Percentiles rank a stretch among this genome's conserved stretches.
Conservation (phyloP, 2,113 vertebrate genomes). For the Lepus americanus region DNA sequence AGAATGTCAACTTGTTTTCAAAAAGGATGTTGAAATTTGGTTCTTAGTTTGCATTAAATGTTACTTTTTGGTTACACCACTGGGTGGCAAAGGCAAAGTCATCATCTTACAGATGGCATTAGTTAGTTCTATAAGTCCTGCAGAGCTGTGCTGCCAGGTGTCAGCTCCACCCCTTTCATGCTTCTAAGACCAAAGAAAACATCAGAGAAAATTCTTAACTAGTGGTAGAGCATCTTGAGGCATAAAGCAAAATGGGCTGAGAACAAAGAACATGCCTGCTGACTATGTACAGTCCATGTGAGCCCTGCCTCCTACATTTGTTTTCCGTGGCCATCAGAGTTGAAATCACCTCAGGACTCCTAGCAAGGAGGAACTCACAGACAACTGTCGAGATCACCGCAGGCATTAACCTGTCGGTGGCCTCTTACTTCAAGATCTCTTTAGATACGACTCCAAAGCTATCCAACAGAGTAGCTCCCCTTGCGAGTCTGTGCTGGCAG, state of each 20-base stretch:
- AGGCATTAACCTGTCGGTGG: not conserved
- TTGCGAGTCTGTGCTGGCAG: not conserved
- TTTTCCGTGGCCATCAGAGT: not conserved
- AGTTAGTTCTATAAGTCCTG: conserved; percentile 13
- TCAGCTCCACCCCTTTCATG: not conserved
- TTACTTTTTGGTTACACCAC: not conserved
- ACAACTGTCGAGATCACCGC: not conserved
- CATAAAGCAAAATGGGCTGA: not conserved
- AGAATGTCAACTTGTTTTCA: not conserved
- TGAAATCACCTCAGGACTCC: not conserved
- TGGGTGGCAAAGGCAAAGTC: not conserved
- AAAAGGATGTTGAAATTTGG: not conserved
- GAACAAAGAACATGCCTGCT: not conserved
- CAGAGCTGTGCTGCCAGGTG: not conserved
- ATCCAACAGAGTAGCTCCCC: not conserved
- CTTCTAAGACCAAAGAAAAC: not conserved
- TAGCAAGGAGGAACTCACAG: not conserved
- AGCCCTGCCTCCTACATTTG: not conserved
- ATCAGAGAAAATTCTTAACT: not conserved
- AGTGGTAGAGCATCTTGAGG: not conserved
- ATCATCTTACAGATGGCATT: not conserved
- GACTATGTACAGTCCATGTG: fast-evolving
- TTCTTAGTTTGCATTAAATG: conserved; percentile 32
- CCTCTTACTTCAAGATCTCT: not conserved
- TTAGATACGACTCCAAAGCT: not conserved